A percentile compares a stretch with the other conserved stretches of the same genome.
These are phyloP conservation scores for Drosophila sordidula DNA, from an alignment of 2,888 invertebrate genomes.

Conservation along the genomic window DNA sequence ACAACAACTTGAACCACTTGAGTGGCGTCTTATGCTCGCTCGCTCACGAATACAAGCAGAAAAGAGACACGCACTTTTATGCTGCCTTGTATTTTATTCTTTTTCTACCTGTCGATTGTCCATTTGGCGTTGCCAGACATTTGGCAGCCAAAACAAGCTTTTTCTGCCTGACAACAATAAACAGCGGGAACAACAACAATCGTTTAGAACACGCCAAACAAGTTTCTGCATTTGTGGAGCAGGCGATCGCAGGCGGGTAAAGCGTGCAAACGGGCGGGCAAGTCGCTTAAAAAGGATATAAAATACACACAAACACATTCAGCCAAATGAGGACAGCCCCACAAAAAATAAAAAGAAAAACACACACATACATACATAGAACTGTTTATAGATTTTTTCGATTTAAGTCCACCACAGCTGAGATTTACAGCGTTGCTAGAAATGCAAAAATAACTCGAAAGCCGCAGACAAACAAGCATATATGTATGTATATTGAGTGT, in stretches of 20 bases:
- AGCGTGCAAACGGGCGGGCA: conserved; percentile 20
- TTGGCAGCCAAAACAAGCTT: conserved; percentile 71
- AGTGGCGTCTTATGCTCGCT: conserved; percentile 35
- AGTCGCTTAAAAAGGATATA: conserved; percentile 71
- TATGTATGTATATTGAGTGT: background rate
- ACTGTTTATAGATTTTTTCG: conserved; percentile 58
- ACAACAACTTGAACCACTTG: conserved; percentile 48
- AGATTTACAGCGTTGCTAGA: conserved; percentile 55
- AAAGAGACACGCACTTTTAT: conserved; percentile 57
- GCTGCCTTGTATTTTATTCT: conserved; percentile 30
- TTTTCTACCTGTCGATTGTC: conserved; percentile 72
- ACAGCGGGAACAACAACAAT: conserved; percentile 48
- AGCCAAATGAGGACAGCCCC: conserved; percentile 49
- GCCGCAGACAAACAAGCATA: conserved; percentile 55
- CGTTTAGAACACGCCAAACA: conserved; percentile 77
- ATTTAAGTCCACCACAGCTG: conserved; percentile 52
- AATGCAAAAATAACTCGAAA: conserved; percentile 69
- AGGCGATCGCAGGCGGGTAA: conserved; percentile 23
- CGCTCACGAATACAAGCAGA: conserved; percentile 3
- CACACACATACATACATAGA: conserved; percentile 13
- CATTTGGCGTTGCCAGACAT: conserved; percentile 60
- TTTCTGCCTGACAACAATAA: conserved; percentile 37
- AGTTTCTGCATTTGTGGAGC: conserved; percentile 65
- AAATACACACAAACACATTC: conserved; percentile 34
- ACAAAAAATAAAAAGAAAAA: conserved; percentile 29